Base-by-base conservation (phyloP, 2,888 invertebrate genomes). In the Rhyacophila evoluta region DNA sequence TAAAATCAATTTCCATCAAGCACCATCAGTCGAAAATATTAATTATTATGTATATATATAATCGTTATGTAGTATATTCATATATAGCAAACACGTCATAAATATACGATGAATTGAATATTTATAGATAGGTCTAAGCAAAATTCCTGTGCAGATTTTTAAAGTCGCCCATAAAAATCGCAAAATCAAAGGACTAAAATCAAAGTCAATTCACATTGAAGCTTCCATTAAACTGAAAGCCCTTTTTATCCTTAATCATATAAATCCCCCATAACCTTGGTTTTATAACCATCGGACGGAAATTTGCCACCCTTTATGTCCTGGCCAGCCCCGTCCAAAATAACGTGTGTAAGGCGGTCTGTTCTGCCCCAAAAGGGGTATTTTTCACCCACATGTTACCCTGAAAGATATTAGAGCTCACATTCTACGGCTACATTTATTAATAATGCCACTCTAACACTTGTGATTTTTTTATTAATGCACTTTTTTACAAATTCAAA, bases 221-320 rank as follows among this genome's bases (percentile, higher is more conserved):
- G 75, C 74, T 72, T 78, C 74, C 78, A 70, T 68, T 76, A 55
- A 55, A 55, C 55, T 55, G 74, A 72, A 37, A 33, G 75, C 55
- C 80, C 81, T 79, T 80, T 81, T 79, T 68, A 77, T 75, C 68
- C 82, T 75, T 82, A 82, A 82, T 82, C 82, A 82, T 82, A 82
- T 81, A 82, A 81, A 79, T 78, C 80, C 81, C 77, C 76, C 77
- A 80, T 81, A 81, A 80, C 81, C 80, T 77, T 76, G 81, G 78
- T 81, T 82, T 82, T 82, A 82, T 82, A 79, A 77, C 81, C 80
- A 78, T 79, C 79, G 81, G 81, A 78, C 81, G 81, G 80, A 80
- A 80, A 79, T 81, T 80, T 78, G 72, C 79, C 78, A 75, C 78
- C 81, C 81, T 75, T 79, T 77, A 79, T 72, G 74, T 77, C 72